Evolutionary conservation across 2,888 invertebrate genomes (phyloP).

Genomic region (Polylopha cassiicola): DNA sequence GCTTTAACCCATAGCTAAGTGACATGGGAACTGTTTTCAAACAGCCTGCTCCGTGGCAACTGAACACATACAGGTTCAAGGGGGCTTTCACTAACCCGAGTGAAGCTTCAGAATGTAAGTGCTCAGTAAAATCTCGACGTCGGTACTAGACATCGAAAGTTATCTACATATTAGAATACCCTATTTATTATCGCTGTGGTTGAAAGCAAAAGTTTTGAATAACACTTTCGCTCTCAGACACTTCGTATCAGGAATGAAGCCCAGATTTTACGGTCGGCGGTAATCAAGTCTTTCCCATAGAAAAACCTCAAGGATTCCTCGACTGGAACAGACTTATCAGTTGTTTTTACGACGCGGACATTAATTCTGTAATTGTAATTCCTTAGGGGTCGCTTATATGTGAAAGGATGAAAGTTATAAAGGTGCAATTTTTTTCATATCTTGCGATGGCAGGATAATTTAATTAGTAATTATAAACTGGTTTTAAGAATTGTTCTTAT

Average conservation of each 20-base stretch:
- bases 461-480: too few relatives aligned
- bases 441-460: conserved; percentile 4
- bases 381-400: conserved; percentile 11
- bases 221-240: conserved; percentile 43
- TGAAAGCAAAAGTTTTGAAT: conserved; percentile 47
- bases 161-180: background rate
- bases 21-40: conserved; percentile 37
- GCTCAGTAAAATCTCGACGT: background rate
- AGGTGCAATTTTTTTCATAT: conserved; percentile 7
- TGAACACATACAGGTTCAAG: background rate
- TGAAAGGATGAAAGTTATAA: conserved; percentile 18
- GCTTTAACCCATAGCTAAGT: conserved; percentile 32
- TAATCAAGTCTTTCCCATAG: conserved; percentile 38
- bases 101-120: too few relatives aligned
- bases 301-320: conserved; percentile 37
- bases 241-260: conserved; percentile 37
- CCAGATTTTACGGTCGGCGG: conserved; percentile 43
- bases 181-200: conserved; percentile 11
- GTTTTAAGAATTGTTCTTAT: too few relatives aligned
- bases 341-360: conserved; percentile 40
- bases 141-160: background rate
- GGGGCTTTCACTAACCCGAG: conserved; percentile 1
- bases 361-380: conserved; percentile 17
- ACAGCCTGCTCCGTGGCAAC: background rate
- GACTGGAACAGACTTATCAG: conserved; percentile 54